Evolutionary conservation across 2,113 vertebrate species (phyloP), one percentile per base, ranked within the genome.

Genomic region (Xenopus laevis): DNA sequence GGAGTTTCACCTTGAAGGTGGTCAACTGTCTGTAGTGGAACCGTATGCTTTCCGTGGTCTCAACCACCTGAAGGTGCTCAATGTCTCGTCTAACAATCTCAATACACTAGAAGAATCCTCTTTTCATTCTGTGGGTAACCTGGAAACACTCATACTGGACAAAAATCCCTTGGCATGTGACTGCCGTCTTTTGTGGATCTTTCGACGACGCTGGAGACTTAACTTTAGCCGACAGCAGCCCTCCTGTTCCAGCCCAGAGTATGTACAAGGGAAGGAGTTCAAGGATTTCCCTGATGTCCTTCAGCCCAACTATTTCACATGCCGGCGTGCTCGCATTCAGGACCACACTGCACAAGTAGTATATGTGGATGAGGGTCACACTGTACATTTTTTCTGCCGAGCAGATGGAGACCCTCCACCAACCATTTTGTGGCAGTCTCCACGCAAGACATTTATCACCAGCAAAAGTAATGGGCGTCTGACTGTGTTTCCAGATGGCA

Each of bases 191-290:
- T 90, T 99, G 64, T 99, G 97, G 97, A 93, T 99, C 44, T 98
- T 98, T 86, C 93, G 96, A 13, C 88, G 97, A 21, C 95, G 97
- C 78, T 98, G 97, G 97, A 88, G 97, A 72, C 92, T 99, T 71
- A 98, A 98, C 82, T 98, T 99, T 79, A 96, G 98, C 89, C 90
- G 92, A 79, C 95, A 96, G 81, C 97, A 98, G 82, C 97, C 97
- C 23, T 96, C 94, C 1, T 99, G 97, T 7, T 87, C 95, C 67
- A 96, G 94, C 0, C 97, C 97, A 0, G 97, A 98, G 80, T 97
- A 96, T 0, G 97, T 98, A 66, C 97, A 98, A 85, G 97, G 97
- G 64, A 99, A 98, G 83, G 96, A 98, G 82, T 99, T 99, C 86
- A 98, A 98, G 83, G 97, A 99, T 83, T 98, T 99, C 81, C 96